Evolutionary conservation across 2,888 invertebrate genomes (phyloP), one percentile per base, ranked within the genome.

Genomic region (Platycheirus rosarum): DNA sequence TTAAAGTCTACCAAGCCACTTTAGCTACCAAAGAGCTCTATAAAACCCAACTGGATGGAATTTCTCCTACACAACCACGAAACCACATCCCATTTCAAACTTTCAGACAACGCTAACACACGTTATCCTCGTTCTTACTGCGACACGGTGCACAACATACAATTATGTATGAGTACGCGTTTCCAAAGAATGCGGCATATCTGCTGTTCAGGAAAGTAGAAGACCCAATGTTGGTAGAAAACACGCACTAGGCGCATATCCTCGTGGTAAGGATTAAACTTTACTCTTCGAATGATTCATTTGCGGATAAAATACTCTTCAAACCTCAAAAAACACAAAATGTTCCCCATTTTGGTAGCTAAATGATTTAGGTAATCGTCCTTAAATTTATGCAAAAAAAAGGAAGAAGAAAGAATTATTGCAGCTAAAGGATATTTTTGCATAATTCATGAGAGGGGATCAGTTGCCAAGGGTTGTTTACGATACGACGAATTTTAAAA

Each of bases 281-380:
- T 40, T 32, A 44, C 16, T 35, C 60, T 8, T 16, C 69, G 37
- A 75, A 42, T 75, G 60, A 75, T 76, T 76, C 76, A 76, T 76
- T 71, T 57, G 65, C 42, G 20, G 57, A 77, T 60, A 32, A 60
- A 44, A 60, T 44, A 60, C 60, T 60, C 18, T 32, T 44, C 44
- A 44, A 60, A 60, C 60, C 60, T 29, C 60, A 60, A 40, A 40
- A 29, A 29, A 60, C 53, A 63, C 40, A 51, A 48, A 70, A 65
- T 71, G 65, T 57, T 16, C 62, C 51, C 57, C 49, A 57, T 65
- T 49, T 44, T 46, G 76, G 70, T 66, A 80, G 70, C 80, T 71
- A 80, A 77, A 82, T 82, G 82, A 82, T 82, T 82, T 82, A 77
- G 82, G 77, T 77, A 82, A 82, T 82, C 71, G 77, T 66, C 71